A percentile compares a stretch with the other conserved stretches of the same genome.
Evolutionary conservation across 2,888 invertebrate genomes (phyloP).

Genomic region (Odontothrips loti): DNA sequence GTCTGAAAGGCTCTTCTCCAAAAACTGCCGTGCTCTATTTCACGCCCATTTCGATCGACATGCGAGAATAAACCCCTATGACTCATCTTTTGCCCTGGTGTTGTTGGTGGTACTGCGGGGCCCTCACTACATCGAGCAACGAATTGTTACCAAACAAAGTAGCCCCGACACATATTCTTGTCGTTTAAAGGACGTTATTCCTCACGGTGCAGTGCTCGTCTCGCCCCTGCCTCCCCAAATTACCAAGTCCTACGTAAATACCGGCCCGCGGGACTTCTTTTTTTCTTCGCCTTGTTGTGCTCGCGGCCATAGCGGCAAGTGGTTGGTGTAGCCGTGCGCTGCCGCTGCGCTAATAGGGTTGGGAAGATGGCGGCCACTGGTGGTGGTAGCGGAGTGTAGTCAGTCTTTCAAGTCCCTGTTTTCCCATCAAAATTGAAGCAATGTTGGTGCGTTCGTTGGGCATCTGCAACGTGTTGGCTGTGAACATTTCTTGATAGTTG

Average conservation of each 20-base stretch:
- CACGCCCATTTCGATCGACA: background rate
- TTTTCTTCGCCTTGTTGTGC: background rate
- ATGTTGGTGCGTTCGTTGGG: constrained; percentile 16
- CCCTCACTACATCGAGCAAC: background rate
- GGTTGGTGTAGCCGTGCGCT: background rate
- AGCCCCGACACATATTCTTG: background rate
- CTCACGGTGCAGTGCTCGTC: background rate
- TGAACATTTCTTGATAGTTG: constrained; percentile 20
- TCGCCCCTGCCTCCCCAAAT: background rate
- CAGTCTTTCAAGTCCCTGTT: background rate
- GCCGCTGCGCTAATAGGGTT: constrained; percentile 3
- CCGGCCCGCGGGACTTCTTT: background rate
- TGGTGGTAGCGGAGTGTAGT: constrained; percentile 12
- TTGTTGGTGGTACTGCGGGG: constrained; percentile 17
- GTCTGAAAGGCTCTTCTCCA: background rate
- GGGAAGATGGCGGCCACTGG: constrained; percentile 18
- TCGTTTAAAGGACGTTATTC: background rate
- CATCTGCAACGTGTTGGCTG: constrained; percentile 7
- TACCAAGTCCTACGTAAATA: background rate
- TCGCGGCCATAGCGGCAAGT: constrained; percentile 18
- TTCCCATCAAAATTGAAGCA: background rate
- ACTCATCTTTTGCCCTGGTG: constrained; percentile 22
- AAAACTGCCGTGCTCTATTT: background rate
- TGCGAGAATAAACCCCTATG: background rate
- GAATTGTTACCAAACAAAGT: constrained; percentile 26